phyloP scores from a whole-genome alignment of 2,888 invertebrate species.

The Bellardia bayeri region DNA sequence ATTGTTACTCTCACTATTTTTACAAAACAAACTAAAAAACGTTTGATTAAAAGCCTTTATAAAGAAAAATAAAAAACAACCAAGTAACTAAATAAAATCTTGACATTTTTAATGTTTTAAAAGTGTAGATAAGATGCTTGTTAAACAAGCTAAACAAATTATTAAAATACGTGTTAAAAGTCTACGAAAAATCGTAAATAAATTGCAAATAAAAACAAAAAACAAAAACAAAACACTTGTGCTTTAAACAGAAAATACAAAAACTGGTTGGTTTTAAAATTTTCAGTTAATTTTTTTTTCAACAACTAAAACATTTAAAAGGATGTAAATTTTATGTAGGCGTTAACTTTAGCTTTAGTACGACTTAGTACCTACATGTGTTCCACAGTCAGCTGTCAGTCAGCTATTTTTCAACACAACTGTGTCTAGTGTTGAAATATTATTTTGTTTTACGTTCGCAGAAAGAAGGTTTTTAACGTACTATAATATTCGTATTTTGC shows the following conservation, averaged over 20 bases:
- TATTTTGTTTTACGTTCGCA: conserved; percentile 6
- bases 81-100: conserved; percentile 19
- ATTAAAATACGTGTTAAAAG: conserved; percentile 16
- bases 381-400: conserved; percentile 54
- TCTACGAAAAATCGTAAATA: conserved; percentile 13
- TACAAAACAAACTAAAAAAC: conserved; percentile 2
- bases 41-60: conserved; percentile 54
- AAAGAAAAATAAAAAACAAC: background rate
- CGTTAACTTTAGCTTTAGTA: conserved; percentile 52
- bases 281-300: conserved; percentile 25
- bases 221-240: conserved; percentile 59
- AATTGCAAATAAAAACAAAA: conserved; percentile 13
- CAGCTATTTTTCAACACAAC: conserved; percentile 50
- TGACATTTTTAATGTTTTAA: conserved; percentile 55
- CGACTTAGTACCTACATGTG: conserved; percentile 35
- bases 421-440: conserved; percentile 40
- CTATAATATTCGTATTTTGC: background rate
- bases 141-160: conserved; percentile 62
- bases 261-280: conserved; percentile 57
- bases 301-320: conserved; percentile 47
- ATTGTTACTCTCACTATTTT: background rate
- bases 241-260: conserved; percentile 23
- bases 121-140: conserved; percentile 69
- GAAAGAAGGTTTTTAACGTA: conserved; percentile 1
- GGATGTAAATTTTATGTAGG: conserved; percentile 71